Evolutionary conservation across 2,888 invertebrate species (phyloP).

Genomic region (Ctenicera cuprea): DNA sequence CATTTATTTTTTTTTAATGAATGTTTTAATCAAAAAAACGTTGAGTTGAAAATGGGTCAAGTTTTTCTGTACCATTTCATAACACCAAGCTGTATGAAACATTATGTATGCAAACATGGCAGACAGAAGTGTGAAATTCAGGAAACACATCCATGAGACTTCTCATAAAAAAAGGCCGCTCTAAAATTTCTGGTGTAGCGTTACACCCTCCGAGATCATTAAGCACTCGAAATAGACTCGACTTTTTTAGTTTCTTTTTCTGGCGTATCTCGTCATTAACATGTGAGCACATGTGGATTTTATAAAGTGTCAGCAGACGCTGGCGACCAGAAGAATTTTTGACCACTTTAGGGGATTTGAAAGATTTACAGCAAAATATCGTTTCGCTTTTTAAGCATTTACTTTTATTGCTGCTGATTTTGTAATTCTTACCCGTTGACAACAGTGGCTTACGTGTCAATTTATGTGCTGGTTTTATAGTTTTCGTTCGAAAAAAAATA

Average conservation of each 20-base stretch:
- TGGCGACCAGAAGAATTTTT: slow-evolving; percentile 64
- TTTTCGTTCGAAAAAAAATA: too few relatives aligned
- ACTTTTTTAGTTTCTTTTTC: slow-evolving; percentile 59
- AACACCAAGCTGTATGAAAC: too few relatives aligned
- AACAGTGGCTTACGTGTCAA: too few relatives aligned
- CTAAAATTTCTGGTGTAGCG: slow-evolving; percentile 58
- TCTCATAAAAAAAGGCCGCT: slow-evolving; percentile 13
- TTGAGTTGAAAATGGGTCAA: neutral
- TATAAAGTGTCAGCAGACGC: slow-evolving; percentile 62
- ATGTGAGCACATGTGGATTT: slow-evolving; percentile 68
- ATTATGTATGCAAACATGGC: neutral
- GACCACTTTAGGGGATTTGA: slow-evolving; percentile 61
- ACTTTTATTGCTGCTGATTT: too few relatives aligned
- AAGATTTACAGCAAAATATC: neutral
- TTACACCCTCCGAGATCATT: slow-evolving; percentile 66
- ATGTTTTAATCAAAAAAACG: neutral
- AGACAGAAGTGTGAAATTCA: slow-evolving; percentile 10
- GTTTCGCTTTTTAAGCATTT: slow-evolving; percentile 2
- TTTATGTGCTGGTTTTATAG: too few relatives aligned
- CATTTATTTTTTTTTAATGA: neutral
- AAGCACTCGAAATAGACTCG: slow-evolving; percentile 65
- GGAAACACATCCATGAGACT: slow-evolving; percentile 20
- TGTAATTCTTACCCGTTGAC: too few relatives aligned
- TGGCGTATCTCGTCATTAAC: slow-evolving; percentile 67
- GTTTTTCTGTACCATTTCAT: neutral